phyloP scores from a whole-genome alignment of 2,113 vertebrate genomes.

The Delphinus delphis region DNA sequence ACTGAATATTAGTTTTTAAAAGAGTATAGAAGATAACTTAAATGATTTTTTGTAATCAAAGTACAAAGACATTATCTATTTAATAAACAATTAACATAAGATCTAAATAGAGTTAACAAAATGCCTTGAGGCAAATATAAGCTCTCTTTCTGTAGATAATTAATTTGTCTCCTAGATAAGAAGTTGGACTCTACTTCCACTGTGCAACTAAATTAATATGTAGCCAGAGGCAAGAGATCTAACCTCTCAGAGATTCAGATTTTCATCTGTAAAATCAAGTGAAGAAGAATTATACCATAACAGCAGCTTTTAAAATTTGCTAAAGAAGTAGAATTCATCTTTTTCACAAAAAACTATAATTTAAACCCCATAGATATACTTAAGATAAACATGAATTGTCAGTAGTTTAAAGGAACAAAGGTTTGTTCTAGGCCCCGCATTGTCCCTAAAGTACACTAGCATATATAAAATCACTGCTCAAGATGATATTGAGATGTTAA shows the following conservation, averaged over 20 bases:
- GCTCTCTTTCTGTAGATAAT: not conserved
- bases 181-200: not conserved
- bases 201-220: not conserved
- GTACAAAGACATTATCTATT: not conserved
- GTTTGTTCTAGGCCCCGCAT: not conserved
- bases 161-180: not conserved
- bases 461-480: not conserved
- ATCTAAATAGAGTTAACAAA: not conserved
- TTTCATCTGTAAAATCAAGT: not conserved
- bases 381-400: not conserved
- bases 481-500: not conserved
- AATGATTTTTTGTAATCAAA: slow-evolving; percentile 23
- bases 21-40: not conserved
- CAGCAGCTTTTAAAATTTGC: not conserved
- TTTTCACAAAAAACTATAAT: not conserved
- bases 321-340: not conserved
- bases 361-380: not conserved
- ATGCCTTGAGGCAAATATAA: not conserved
- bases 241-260: not conserved
- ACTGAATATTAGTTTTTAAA: not conserved
- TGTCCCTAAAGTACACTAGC: not conserved
- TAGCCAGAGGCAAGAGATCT: not conserved
- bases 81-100: not conserved
- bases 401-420: not conserved
- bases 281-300: not conserved